phyloP scores from a whole-genome alignment of 2,888 invertebrate species.

The Drosophila nigricruria region DNA sequence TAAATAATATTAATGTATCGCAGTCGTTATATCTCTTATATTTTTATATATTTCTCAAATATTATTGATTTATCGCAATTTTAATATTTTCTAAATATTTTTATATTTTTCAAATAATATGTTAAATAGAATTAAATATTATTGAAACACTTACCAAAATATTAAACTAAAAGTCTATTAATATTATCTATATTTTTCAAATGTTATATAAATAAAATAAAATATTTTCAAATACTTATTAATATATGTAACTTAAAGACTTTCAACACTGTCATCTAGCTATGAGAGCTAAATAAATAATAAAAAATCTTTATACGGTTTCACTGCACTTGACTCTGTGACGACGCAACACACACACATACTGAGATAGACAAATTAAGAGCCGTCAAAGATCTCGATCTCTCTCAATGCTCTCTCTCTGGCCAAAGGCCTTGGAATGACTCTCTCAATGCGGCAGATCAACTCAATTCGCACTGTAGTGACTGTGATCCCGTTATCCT shows the following conservation, averaged over 20 bases:
- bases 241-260: background rate
- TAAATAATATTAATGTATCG: no score
- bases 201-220: no score
- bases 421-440: conserved; percentile 96
- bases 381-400: conserved; percentile 98
- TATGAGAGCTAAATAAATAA: background rate
- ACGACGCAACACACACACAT: no score
- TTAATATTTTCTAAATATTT: background rate
- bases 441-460: conserved; percentile 93
- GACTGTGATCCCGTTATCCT: background rate
- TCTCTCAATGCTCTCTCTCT: no score
- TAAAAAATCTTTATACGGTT: no score
- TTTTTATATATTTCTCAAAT: background rate
- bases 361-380: conserved; percentile 96
- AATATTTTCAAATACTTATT: no score
- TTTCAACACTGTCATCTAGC: background rate
- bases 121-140: background rate
- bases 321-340: no score
- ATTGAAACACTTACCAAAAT: background rate
- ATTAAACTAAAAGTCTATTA: background rate
- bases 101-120: no score
- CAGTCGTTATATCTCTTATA: background rate
- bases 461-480: conserved; percentile 93
- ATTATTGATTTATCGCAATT: no score
- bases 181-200: no score